Evolutionary conservation across 1,140 invertebrate genomes (phyloP).

Genomic region (Saccostrea glomerata): DNA sequence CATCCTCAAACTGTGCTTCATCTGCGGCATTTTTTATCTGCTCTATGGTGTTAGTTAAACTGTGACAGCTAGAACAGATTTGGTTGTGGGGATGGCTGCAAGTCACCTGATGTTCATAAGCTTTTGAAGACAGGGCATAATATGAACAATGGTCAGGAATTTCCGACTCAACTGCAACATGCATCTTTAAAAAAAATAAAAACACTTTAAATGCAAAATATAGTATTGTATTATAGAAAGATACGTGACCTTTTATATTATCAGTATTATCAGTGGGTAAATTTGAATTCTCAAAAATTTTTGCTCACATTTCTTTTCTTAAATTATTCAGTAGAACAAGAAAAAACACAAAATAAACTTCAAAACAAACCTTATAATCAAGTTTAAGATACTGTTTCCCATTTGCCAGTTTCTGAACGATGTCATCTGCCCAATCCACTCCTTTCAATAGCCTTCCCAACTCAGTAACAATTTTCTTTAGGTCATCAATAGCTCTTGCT

Average conservation of each 20-base stretch:
- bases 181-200: neutral
- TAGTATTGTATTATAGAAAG: too few species aligned
- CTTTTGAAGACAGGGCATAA: neutral
- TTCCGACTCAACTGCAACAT: neutral
- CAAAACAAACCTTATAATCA: slow-evolving; percentile 37
- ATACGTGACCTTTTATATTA: too few species aligned
- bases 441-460: slow-evolving; percentile 19
- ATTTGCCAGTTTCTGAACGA: neutral
- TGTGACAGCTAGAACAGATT: neutral
- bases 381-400: slow-evolving; percentile 41
- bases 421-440: neutral
- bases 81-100: neutral
- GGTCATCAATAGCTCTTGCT: slow-evolving; percentile 33
- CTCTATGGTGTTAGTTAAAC: neutral
- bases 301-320: too few species aligned
- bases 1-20: neutral
- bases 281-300: too few species aligned
- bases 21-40: neutral
- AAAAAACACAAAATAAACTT: too few species aligned
- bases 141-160: neutral
- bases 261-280: too few species aligned
- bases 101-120: neutral
- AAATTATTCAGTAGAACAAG: too few species aligned
- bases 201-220: neutral
- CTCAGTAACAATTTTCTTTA: slow-evolving; percentile 14